Conservation (phyloP, 1,140 invertebrate species). For the Sitobion miscanthi region DNA sequence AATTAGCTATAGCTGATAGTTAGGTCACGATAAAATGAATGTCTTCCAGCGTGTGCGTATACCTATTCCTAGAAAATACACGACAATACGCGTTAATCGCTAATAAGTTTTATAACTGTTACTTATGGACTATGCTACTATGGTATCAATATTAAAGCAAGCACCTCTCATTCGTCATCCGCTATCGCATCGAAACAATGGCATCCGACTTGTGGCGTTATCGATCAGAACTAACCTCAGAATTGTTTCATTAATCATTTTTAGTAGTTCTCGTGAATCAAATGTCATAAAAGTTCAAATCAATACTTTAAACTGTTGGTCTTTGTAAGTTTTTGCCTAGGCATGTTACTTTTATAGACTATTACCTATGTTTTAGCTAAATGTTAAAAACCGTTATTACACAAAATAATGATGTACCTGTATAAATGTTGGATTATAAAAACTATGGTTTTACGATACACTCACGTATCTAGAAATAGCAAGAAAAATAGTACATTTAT, state of each 20-base stretch:
- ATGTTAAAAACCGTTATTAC: not conserved
- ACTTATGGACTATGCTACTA: not conserved
- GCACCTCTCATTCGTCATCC: not conserved
- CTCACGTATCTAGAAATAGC: not conserved
- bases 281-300: not conserved
- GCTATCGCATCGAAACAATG: not conserved
- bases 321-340: not conserved
- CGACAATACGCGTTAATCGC: not conserved
- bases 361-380: not conserved
- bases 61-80: conserved; percentile 7
- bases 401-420: not conserved
- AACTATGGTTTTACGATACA: not conserved
- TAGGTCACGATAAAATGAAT: conserved; percentile 40
- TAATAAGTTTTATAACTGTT: conserved; percentile 26
- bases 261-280: not conserved
- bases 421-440: not conserved
- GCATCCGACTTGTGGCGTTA: not conserved
- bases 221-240: not conserved
- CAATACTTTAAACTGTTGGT: not conserved
- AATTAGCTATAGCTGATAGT: conserved; percentile 18
- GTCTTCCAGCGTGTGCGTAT: not conserved
- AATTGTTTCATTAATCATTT: not conserved
- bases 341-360: not conserved
- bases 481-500: not conserved
- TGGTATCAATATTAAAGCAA: not conserved